A percentile compares a stretch with the other conserved stretches of the same genome.
These are phyloP conservation scores for Glyphotaelius pellucidus DNA, from an alignment of 2,888 invertebrate genomes.

Conservation along the genomic window DNA sequence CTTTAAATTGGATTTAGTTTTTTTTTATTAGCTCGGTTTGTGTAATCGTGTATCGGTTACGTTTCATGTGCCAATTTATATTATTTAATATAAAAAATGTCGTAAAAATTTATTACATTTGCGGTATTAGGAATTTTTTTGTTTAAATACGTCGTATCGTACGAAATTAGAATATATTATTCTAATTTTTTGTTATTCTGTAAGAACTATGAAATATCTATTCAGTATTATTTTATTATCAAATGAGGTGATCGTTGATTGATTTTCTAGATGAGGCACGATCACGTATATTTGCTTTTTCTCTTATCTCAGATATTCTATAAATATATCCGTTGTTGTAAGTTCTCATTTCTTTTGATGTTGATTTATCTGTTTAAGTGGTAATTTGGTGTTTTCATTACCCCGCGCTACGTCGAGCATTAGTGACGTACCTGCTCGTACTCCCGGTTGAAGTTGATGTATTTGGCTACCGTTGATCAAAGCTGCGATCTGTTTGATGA, in stretches of 20 bases:
- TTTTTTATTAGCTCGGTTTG: conserved; percentile 17
- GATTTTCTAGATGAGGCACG: neutral
- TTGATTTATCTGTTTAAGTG: conserved; percentile 25
- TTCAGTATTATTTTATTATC: neutral
- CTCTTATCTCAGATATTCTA: conserved; percentile 6
- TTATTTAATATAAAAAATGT: neutral
- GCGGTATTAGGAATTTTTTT: neutral
- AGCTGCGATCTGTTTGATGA: conserved; percentile 17
- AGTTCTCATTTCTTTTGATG: conserved; percentile 25
- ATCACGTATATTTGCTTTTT: conserved; percentile 5
- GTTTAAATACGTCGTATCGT: neutral
- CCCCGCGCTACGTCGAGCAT: conserved; percentile 8
- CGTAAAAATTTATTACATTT: neutral
- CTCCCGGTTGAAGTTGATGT: conserved; percentile 2
- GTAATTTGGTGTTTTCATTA: conserved; percentile 38
- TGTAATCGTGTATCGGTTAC: conserved; percentile 6
- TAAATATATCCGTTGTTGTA: conserved; percentile 6
- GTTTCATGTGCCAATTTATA: conserved; percentile 28
- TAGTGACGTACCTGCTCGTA: neutral
- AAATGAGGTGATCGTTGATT: neutral
- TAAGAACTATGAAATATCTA: neutral
- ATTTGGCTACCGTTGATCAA: conserved; percentile 31
- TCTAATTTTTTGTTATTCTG: neutral
- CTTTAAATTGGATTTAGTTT: conserved; percentile 39
- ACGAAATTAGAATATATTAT: neutral